Evolutionary conservation across 2,113 vertebrate genomes (phyloP), one percentile per base, ranked within the genome.

Genomic region (Ceratotherium simum): DNA sequence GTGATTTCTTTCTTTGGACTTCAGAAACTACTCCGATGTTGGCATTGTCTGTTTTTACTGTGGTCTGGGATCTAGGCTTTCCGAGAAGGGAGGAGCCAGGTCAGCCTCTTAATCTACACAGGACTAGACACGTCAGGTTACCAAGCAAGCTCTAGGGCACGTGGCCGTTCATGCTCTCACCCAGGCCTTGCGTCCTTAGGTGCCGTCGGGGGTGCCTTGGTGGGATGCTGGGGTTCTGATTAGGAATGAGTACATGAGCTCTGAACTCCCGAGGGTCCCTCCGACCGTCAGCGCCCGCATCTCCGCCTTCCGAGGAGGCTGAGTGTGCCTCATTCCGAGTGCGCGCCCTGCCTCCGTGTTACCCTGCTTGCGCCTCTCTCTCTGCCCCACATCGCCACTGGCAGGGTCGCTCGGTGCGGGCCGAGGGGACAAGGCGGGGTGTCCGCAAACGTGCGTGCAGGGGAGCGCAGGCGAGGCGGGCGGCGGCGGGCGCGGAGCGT

Each of bases 391-490:
- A 6, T 39, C 29, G 25, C 58, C 64, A 3, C 51, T 3, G 62
- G 76, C 90, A 8, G 94, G 67, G 39, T 85, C 48, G 46, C 91
- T 93, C 6, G 0, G 13, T 11, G 60, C 62, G 6, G 70, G 70
- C 65, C 33, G 5, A 36, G 56, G 86, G 82, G 88, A 20, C 75
- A 1, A 14, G 58, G 39, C 29, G 88, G 13, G 58, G 42, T 48
- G 54, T 51, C 54, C 10, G 58, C 73, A 48, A 25, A 17, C n/a
- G 39, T 14, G 4, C 13, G 20, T 89, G 81, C 39, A 23, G 82
- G 92, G 87, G 97, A 69, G 97, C 89, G 93, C 93, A 0, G 95
- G 96, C 85, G 48, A 83, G 76, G 62, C 65, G 65, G 93, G 88
- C 85, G 82, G 96, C 42, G 25, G 91, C 36, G 25, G 31, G 80